Percentiles rank a stretch among this genome's conserved stretches.
phyloP scores from a whole-genome alignment of 1,140 invertebrate genomes.

The Drosophila equinoxialis region DNA sequence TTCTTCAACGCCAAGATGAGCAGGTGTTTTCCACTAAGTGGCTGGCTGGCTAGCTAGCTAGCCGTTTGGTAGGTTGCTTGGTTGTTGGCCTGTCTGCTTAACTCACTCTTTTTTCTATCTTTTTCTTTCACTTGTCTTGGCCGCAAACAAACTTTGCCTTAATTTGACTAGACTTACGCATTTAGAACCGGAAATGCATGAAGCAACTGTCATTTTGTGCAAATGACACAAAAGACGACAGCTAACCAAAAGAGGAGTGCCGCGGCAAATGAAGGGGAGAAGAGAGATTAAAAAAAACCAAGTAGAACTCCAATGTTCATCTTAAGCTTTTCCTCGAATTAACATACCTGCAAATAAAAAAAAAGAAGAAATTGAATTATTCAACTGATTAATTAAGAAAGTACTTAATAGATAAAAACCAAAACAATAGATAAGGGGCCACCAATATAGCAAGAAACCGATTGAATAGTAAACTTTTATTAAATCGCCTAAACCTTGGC shows the following conservation, averaged over 20 bases:
- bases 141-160: slow-evolving; percentile 56
- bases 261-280: slow-evolving; percentile 10
- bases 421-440: neutral
- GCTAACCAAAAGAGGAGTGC: slow-evolving; percentile 35
- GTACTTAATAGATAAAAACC: neutral
- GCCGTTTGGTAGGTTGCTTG: slow-evolving; percentile 11
- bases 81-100: slow-evolving; percentile 48
- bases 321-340: too few relatives aligned
- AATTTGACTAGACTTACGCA: slow-evolving; percentile 81
- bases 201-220: slow-evolving; percentile 75
- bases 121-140: slow-evolving; percentile 48
- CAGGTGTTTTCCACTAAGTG: slow-evolving; percentile 73
- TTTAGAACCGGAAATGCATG: slow-evolving; percentile 78
- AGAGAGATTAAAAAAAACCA: too few relatives aligned
- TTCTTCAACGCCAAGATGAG: slow-evolving; percentile 41
- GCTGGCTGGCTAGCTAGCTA: slow-evolving; percentile 54
- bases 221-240: slow-evolving; percentile 76
- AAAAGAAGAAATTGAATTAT: neutral
- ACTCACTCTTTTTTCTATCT: slow-evolving; percentile 31
- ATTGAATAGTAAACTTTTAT: too few relatives aligned
- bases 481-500: too few relatives aligned
- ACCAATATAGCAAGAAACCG: neutral
- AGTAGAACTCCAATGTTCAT: too few relatives aligned
- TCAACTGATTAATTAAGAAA: neutral
- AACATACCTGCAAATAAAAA: neutral